Evolutionary conservation across 2,113 vertebrate genomes (phyloP).

Genomic region (Paradoxurus hermaphroditus): DNA sequence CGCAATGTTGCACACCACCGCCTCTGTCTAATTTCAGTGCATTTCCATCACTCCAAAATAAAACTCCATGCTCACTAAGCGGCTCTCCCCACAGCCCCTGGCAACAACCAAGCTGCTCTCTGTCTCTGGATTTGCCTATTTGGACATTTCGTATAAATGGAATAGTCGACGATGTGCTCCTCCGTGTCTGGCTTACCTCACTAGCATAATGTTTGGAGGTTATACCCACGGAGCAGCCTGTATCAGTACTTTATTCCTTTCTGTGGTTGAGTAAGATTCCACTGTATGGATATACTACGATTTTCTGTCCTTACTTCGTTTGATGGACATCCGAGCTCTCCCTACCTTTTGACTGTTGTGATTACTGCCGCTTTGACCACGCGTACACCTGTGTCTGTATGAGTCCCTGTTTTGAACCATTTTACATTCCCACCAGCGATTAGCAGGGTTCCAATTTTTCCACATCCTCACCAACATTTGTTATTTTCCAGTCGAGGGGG

Average conservation of each 20-base stretch:
- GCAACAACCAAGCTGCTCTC: background rate
- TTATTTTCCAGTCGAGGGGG: background rate
- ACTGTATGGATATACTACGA: too few species aligned
- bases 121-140: background rate
- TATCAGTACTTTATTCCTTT: background rate
- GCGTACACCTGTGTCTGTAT: background rate
- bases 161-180: background rate
- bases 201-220: background rate
- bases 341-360: background rate
- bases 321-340: background rate
- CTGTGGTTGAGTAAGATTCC: background rate
- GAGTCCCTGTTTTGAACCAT: background rate
- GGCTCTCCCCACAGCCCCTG: background rate
- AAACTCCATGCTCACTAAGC: background rate
- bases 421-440: background rate
- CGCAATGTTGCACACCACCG: too few species aligned
- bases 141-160: background rate
- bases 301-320: background rate
- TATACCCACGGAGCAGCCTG: too few species aligned
- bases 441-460: background rate
- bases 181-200: background rate
- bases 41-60: background rate
- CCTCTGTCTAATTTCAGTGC: background rate
- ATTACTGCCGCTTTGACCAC: too few species aligned
- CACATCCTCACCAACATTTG: background rate